Evolutionary conservation across 2,113 vertebrate species (phyloP).

Genomic region (Plecturocebus donacophilus): DNA sequence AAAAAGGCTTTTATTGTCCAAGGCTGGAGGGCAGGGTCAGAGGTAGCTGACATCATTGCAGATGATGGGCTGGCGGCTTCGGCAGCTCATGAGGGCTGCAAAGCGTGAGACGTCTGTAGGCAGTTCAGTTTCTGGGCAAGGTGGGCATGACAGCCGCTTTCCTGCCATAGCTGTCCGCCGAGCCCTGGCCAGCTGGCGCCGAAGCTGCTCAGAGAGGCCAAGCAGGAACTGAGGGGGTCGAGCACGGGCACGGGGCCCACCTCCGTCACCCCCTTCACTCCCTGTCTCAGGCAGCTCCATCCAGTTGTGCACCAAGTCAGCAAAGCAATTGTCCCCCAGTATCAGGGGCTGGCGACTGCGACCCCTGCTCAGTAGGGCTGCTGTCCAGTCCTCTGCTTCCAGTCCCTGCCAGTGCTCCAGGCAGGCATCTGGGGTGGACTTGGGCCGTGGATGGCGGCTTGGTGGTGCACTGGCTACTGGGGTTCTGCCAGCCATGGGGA

Average conservation of each 20-base stretch:
- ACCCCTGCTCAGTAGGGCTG: conserved; percentile 92
- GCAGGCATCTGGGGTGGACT: conserved; percentile 96
- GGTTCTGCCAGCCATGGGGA: not conserved
- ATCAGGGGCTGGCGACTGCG: conserved; percentile 96
- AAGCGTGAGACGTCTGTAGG: conserved; percentile 92
- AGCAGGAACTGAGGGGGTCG: conserved; percentile 93
- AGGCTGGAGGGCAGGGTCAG: conserved; percentile 78
- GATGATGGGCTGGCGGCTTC: conserved; percentile 97
- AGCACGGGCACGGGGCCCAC: conserved; percentile 87
- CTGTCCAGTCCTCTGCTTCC: conserved; percentile 93
- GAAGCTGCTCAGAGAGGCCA: conserved; percentile 90
- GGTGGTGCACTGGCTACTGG: conserved; percentile 77
- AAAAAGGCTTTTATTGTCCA: conserved; percentile 76
- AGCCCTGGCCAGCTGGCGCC: conserved; percentile 90
- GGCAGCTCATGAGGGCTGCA: conserved; percentile 94
- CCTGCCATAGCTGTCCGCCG: conserved; percentile 83
- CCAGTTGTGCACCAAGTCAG: conserved; percentile 98
- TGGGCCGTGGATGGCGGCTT: conserved; percentile 88
- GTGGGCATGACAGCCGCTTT: conserved; percentile 95
- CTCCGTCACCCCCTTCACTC: conserved; percentile 82
- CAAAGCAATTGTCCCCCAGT: conserved; percentile 98
- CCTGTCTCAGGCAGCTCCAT: conserved; percentile 96
- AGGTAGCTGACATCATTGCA: conserved; percentile 96
- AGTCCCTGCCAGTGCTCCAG: conserved; percentile 94
- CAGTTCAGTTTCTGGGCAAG: conserved; percentile 87